Conservation (phyloP, 2,888 invertebrate genomes). For the Machimus atricapillus region DNA sequence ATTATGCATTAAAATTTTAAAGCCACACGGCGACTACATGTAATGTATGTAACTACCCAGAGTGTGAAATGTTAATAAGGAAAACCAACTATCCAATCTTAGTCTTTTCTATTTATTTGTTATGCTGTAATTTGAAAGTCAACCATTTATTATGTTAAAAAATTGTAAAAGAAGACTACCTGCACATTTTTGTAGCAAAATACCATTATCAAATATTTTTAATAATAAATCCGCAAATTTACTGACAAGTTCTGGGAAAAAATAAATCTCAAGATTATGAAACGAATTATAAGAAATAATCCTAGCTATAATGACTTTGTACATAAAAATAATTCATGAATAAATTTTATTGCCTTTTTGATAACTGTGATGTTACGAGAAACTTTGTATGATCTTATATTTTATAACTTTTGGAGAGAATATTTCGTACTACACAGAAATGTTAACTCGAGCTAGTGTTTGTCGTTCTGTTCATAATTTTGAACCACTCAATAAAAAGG, state of each 20-base stretch:
- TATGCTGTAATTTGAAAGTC: not conserved
- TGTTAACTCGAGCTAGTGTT: not conserved
- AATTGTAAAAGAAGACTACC: too few species aligned
- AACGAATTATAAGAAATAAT: slow-evolving; percentile 5
- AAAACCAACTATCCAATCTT: not conserved
- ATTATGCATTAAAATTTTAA: too few species aligned
- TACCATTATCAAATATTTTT: not conserved
- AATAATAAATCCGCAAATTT: not conserved
- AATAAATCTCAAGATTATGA: not conserved
- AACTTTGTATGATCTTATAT: slow-evolving; percentile 33
- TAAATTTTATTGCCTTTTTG: slow-evolving; percentile 49
- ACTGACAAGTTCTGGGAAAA: not conserved
- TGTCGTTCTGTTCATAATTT: not conserved
- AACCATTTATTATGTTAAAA: too few species aligned
- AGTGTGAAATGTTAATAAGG: not conserved
- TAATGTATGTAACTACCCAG: not conserved
- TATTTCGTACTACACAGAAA: slow-evolving; percentile 1
- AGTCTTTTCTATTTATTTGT: not conserved
- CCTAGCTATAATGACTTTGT: not conserved
- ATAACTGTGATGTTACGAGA: slow-evolving; percentile 49
- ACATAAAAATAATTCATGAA: slow-evolving; percentile 9
- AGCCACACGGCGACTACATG: too few species aligned
- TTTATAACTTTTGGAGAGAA: slow-evolving; percentile 13
- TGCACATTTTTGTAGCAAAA: not conserved
- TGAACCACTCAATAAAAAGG: not conserved